Conservation (phyloP, 2,113 vertebrate genomes). For the Chinchilla lanigera region DNA sequence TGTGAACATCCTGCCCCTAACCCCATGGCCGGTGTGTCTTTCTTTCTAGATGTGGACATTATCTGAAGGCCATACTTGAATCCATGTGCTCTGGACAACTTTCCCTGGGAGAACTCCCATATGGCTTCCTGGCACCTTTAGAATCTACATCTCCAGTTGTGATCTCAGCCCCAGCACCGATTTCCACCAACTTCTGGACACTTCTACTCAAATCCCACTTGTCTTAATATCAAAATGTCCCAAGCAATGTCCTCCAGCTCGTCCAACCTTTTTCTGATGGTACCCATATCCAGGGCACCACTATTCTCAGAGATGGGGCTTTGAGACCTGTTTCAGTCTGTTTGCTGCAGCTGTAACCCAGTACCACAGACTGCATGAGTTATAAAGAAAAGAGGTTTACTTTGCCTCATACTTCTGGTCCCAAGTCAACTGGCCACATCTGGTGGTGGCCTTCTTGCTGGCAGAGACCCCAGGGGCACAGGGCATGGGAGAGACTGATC, state of each 20-base stretch:
- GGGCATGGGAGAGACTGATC: too few relatives aligned
- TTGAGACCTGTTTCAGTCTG: too few relatives aligned
- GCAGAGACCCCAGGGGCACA: neutral
- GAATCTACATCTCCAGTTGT: fast-evolving
- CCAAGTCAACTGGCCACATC: neutral
- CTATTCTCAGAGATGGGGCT: neutral
- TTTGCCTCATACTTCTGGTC: neutral
- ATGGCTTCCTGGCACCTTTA: fast-evolving
- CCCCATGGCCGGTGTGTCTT: fast-evolving
- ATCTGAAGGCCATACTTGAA: neutral
- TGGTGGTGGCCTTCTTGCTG: neutral
- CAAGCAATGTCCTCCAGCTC: too few relatives aligned
- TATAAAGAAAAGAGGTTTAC: neutral
- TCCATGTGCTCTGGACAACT: fast-evolving
- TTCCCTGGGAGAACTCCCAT: fast-evolving
- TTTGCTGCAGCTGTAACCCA: neutral
- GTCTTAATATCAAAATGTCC: neutral
- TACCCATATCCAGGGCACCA: fast-evolving
- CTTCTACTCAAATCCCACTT: neutral
- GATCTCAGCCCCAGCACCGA: too few relatives aligned
- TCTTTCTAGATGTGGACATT: neutral
- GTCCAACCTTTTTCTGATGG: neutral
- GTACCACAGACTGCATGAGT: neutral
- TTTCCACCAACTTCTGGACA: neutral
- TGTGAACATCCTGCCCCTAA: fast-evolving